Evolutionary conservation across 92 coral and sea anemone species (phyloP).

Genomic region (Paramuricea clavata): DNA sequence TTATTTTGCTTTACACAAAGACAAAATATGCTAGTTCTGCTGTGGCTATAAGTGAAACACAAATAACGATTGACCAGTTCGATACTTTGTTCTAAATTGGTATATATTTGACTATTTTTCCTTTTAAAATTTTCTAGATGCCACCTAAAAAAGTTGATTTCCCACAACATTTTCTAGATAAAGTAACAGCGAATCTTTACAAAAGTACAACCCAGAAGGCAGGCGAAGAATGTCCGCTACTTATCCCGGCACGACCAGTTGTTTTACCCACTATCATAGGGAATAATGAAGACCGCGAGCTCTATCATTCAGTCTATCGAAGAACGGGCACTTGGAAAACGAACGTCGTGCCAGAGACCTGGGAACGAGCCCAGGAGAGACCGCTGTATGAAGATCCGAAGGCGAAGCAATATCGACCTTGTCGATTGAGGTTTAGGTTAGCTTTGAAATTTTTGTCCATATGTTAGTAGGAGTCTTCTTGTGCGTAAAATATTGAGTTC

Average conservation of each 20-base stretch:
- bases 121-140: no score
- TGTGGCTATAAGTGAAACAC: no score
- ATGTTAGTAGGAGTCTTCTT: neutral
- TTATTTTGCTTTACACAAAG: no score
- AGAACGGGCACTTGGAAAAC: conserved; percentile 47
- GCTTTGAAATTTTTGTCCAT: neutral
- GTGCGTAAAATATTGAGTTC: no score
- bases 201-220: conserved; percentile 9
- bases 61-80: no score
- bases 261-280: conserved; percentile 12
- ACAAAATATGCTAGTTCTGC: no score
- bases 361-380: conserved; percentile 41
- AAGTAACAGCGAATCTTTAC: conserved; percentile 5
- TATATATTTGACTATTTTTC: no score
- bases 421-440: neutral
- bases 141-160: neutral
- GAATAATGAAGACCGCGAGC: conserved; percentile 17
- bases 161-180: neutral
- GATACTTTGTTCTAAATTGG: no score
- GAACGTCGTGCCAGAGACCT: conserved; percentile 7
- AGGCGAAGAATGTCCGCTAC: conserved; percentile 13
- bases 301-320: conserved; percentile 27
- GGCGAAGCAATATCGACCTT: conserved; percentile 31
- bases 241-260: neutral
- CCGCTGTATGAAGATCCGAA: conserved; percentile 22